A percentile compares a stretch with the other conserved stretches of the same genome.
These are phyloP conservation scores for Protophormia terraenovae DNA, from an alignment of 2,888 invertebrate genomes.

Conservation along the genomic window DNA sequence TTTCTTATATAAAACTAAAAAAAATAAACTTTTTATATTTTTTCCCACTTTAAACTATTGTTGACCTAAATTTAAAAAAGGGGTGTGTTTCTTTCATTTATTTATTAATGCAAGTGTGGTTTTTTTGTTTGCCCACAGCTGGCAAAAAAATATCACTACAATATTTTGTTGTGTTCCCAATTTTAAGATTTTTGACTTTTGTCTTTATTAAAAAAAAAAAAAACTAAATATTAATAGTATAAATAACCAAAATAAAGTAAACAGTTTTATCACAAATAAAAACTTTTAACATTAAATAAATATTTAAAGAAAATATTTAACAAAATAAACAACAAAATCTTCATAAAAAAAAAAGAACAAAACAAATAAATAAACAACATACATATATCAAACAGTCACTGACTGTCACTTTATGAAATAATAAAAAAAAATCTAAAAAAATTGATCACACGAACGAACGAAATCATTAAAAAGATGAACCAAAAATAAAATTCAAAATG, in stretches of 20 bases:
- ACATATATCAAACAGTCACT: not conserved
- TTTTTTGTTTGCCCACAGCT: not conserved
- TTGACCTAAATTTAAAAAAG: slow-evolving; percentile 40
- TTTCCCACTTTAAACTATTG: not conserved
- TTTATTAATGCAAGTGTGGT: not conserved
- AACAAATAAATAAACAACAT: not conserved
- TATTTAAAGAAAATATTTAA: not conserved
- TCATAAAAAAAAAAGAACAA: not conserved
- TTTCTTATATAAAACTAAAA: not conserved
- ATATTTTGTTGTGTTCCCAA: not conserved
- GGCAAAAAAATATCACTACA: too few relatives aligned
- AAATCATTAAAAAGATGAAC: not conserved
- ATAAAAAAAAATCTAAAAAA: not conserved
- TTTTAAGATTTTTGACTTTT: slow-evolving; percentile 1
- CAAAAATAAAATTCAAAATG: not conserved
- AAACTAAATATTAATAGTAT: not conserved
- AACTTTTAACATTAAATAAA: not conserved
- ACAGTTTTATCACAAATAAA: not conserved
- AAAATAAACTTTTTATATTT: not conserved
- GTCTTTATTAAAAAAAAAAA: not conserved
- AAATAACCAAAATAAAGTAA: not conserved
- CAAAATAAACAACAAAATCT: not conserved
- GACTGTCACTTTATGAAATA: not conserved
- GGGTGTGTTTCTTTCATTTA: slow-evolving; percentile 6
- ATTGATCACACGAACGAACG: not conserved